phyloP scores from a whole-genome alignment of 1,140 invertebrate genomes.

The Augochlora pura region DNA sequence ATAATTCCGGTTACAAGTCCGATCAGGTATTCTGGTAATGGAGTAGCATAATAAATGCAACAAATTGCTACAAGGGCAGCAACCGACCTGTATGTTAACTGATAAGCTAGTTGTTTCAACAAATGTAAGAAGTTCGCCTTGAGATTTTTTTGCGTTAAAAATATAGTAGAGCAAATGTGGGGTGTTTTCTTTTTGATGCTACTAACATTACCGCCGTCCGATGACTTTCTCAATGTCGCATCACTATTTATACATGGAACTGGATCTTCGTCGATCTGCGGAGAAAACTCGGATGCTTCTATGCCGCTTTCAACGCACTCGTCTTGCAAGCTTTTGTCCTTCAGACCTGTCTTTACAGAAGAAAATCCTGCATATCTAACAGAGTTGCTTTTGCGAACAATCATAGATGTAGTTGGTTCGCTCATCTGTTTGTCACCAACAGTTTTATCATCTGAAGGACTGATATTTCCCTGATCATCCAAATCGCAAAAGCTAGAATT shows the following conservation, averaged over 20 bases:
- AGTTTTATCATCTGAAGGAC: slow-evolving; percentile 68
- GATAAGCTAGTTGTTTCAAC: slow-evolving; percentile 44
- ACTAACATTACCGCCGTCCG: neutral
- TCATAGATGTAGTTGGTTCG: slow-evolving; percentile 24
- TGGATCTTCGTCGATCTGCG: slow-evolving; percentile 45
- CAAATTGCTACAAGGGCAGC: slow-evolving; percentile 33
- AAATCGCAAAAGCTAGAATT: slow-evolving; percentile 83
- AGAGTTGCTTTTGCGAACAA: slow-evolving; percentile 43
- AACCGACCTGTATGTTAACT: slow-evolving; percentile 6
- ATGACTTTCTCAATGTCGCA: neutral
- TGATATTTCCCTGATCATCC: slow-evolving; percentile 79
- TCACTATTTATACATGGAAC: neutral
- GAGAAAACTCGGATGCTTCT: slow-evolving; percentile 80
- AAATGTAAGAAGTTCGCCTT: slow-evolving; percentile 48
- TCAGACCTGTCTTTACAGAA: slow-evolving; percentile 74
- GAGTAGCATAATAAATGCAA: slow-evolving; percentile 66
- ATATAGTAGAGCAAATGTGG: neutral
- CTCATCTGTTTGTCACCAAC: slow-evolving; percentile 65
- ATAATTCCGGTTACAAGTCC: slow-evolving; percentile 71
- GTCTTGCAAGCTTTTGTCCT: slow-evolving; percentile 73
- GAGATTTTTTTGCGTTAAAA: neutral
- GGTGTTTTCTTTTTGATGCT: neutral
- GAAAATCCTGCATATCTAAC: slow-evolving; percentile 74
- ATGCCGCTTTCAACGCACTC: slow-evolving; percentile 81
- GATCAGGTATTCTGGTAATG: slow-evolving; percentile 68